Percentiles rank a stretch among this genome's conserved stretches.
Conservation (phyloP, 2,113 vertebrate species). For the Leuciscus idus region DNA sequence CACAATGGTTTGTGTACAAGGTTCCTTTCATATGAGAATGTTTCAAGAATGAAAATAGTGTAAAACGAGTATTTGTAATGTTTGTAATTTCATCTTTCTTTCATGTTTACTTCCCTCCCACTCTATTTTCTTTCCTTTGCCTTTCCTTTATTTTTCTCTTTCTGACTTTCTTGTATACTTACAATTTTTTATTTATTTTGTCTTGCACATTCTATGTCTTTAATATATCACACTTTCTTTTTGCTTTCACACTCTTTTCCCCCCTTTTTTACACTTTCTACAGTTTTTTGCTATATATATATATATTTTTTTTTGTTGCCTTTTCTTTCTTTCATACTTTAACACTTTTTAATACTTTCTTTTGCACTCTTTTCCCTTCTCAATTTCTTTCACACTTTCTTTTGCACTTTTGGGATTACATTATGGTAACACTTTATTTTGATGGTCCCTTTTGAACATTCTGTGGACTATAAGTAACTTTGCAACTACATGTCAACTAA, state of each 20-base stretch:
- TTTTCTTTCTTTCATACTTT: background rate
- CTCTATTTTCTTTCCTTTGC: background rate
- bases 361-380: background rate
- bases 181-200: background rate
- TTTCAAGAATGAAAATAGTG: background rate
- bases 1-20: background rate
- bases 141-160: background rate
- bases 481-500: too few relatives aligned
- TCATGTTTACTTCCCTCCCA: background rate
- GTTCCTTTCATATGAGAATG: background rate
- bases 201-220: background rate
- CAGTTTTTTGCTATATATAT: too few relatives aligned
- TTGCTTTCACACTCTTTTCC: background rate
- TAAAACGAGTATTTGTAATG: background rate
- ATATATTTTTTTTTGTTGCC: background rate
- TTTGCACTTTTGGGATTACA: too few relatives aligned
- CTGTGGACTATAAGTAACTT: too few relatives aligned
- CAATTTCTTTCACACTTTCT: too few relatives aligned
- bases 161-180: background rate
- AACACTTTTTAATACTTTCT: background rate
- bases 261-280: background rate
- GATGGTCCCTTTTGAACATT: too few relatives aligned
- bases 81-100: background rate
- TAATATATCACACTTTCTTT: background rate
- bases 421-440: too few relatives aligned